Conservation (phyloP, 2,797 vertebrate genomes). For the Cyclopterus lumpus region DNA sequence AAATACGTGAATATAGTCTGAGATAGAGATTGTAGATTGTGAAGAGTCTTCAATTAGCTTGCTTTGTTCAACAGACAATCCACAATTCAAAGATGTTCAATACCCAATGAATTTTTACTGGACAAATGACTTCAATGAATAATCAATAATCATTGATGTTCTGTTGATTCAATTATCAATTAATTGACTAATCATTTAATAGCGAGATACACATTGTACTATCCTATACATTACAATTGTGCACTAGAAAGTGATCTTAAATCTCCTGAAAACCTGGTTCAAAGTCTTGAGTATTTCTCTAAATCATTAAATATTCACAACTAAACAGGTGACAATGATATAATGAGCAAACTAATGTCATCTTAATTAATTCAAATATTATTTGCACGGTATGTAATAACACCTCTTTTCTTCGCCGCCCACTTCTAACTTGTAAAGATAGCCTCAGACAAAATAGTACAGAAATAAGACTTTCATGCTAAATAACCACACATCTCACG, state of each 20-base stretch:
- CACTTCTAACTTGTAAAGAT: constrained; percentile 7
- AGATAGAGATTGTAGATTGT: background rate
- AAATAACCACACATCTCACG: constrained; percentile 12
- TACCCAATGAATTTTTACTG: background rate
- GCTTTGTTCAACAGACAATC: constrained; percentile 5
- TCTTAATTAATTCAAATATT: background rate
- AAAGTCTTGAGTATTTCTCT: background rate
- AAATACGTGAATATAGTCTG: background rate
- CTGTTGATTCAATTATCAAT: background rate
- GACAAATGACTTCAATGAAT: background rate
- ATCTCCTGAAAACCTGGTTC: background rate
- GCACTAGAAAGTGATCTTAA: background rate
- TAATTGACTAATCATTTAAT: background rate
- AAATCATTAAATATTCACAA: background rate
- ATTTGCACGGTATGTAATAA: background rate
- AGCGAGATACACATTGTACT: background rate
- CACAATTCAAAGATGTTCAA: background rate
- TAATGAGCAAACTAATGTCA: background rate
- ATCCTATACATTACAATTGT: background rate
- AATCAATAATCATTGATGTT: background rate
- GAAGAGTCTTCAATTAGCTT: background rate
- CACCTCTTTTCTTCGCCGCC: background rate
- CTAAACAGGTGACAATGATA: too few species aligned
- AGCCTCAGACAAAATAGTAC: background rate
- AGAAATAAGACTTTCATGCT: background rate